These are phyloP conservation scores for Serinus canaria DNA, from an alignment of 2,113 vertebrate genomes.

Conservation along the genomic window DNA sequence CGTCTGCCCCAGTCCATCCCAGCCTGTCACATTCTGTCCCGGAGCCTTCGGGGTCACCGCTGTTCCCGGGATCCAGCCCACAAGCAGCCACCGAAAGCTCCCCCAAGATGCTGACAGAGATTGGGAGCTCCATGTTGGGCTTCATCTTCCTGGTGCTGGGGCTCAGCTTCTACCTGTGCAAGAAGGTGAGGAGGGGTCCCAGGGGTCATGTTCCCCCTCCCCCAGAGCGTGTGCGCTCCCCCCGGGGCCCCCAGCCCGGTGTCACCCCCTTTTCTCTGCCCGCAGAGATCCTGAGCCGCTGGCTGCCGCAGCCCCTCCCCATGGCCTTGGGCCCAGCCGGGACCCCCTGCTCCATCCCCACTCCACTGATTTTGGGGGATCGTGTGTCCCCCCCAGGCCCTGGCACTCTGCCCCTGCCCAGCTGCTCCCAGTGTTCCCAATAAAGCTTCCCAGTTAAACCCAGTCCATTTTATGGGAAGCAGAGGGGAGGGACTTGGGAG, in stretches of 20 bases:
- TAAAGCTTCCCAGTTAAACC: background rate
- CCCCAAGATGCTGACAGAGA: background rate
- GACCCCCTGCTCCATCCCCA: rapidly evolving
- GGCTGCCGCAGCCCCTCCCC: background rate
- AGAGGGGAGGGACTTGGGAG: no score
- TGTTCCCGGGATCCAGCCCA: no score
- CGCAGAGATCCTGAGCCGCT: background rate
- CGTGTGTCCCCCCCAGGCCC: background rate
- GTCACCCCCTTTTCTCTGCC: background rate
- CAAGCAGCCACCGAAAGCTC: no score
- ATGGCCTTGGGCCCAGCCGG: background rate
- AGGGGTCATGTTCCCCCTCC: rapidly evolving
- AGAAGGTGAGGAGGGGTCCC: background rate
- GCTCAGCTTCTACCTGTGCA: background rate
- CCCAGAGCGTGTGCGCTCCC: rapidly evolving
- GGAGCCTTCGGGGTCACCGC: no score
- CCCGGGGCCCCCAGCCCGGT: background rate
- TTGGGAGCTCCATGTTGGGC: background rate
- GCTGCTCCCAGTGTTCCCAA: background rate
- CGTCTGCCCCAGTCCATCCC: no score
- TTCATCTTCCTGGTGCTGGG: background rate
- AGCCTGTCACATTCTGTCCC: no score
- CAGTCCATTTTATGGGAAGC: no score
- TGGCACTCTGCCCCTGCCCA: rapidly evolving
- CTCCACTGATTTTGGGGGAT: no score